These are phyloP conservation scores for Alviniconcha strummeri DNA, from an alignment of 2,888 invertebrate genomes.

Conservation along the genomic window DNA sequence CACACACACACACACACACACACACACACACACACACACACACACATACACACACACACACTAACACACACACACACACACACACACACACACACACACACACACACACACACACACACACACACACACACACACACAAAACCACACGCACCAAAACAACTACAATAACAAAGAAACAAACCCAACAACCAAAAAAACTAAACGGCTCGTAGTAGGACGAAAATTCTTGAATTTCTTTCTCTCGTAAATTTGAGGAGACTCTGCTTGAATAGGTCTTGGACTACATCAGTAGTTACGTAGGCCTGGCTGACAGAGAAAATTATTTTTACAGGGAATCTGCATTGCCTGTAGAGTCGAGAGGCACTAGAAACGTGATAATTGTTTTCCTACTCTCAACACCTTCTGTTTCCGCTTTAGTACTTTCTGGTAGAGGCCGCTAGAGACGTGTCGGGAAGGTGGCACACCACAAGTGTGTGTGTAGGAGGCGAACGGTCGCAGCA, in stretches of 20 bases:
- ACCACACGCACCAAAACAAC: background rate
- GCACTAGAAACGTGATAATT: background rate
- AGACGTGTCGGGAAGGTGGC: background rate
- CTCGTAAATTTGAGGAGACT: background rate
- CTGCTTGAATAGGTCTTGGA: too few relatives aligned
- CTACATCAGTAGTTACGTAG: too few relatives aligned
- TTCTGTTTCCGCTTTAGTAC: background rate
- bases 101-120: constrained; percentile 10
- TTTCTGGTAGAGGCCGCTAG: background rate
- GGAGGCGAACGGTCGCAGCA: too few relatives aligned
- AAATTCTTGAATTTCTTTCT: background rate
- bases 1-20: background rate
- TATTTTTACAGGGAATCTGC: too few relatives aligned
- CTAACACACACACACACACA: background rate
- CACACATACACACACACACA: background rate
- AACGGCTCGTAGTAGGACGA: background rate
- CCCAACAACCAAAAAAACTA: too few relatives aligned
- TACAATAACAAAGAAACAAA: too few relatives aligned
- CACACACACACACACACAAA: background rate
- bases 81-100: background rate
- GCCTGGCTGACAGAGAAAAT: too few relatives aligned
- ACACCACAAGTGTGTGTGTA: too few relatives aligned
- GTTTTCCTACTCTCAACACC: background rate
- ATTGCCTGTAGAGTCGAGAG: too few relatives aligned
- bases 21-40: background rate